Evolutionary conservation across 2,888 invertebrate genomes (phyloP), one percentile per base, ranked within the genome.

Genomic region (Melanotus villosus): DNA sequence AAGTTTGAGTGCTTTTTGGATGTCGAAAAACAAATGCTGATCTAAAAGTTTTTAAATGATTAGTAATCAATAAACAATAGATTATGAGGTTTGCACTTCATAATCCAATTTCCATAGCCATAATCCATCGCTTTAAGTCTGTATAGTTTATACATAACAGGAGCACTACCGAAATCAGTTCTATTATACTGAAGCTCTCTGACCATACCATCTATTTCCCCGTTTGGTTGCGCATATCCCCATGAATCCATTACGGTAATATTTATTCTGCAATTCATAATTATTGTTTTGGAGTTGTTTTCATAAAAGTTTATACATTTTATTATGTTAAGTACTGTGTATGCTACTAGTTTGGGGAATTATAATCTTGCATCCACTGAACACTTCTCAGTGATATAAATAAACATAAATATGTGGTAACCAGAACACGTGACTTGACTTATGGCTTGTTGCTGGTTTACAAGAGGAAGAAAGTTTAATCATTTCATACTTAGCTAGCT

Each of bases 11-110:
- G 38, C 86, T 86, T 73, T 89, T 89, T 0, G 92, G 92, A 79
- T 91, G 90, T 0, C 91, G 89, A 77, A 92, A 90, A 68, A 92
- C 88, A 78, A 92, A 90, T 47, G 87, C 86, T 1, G 90, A 88
- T 68, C 92, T 91, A 79, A 26, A 80, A 9, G 7, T 12, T 9
- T 12, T 14, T 1, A n/a, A n/a, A n/a, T 14, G 7, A 1, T 1
- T 41, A 41, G 14, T 6, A 12, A 41, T 23, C 6, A 23, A n/a
- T 6, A 1, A 10, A 6, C 10, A n/a, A n/a, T 47, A 23, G 6
- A n/a, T 19, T 19, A 12, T n/a, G 5, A 52, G 9, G 14, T 9
- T 52, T 34, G n/a, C n/a, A 90, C 91, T 87, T 89, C 62, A 89
- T 86, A 72, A 86, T 84, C 89, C 90, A 91, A 12, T 89, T 88